Evolutionary conservation across 2,113 vertebrate genomes (phyloP).

Genomic region (Helogale parvula): DNA sequence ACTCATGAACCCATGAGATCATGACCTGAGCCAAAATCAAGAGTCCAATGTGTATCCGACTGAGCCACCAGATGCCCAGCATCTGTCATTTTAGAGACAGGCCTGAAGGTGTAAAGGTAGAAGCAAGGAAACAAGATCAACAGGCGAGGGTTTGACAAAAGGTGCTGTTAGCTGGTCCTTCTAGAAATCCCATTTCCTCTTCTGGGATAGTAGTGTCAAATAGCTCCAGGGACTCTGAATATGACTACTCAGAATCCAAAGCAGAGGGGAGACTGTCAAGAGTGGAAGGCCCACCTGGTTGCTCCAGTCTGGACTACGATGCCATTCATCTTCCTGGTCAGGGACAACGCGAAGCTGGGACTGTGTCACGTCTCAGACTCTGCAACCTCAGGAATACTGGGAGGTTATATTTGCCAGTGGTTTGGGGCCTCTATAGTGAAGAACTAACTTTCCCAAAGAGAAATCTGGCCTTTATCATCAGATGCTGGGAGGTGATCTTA

Average conservation of each 20-base stretch:
- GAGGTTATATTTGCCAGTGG: background rate
- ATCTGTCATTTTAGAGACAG: background rate
- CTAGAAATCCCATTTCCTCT: background rate
- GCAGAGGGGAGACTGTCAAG: background rate
- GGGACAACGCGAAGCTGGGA: background rate
- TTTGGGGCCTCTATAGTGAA: background rate
- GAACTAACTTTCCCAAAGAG: background rate
- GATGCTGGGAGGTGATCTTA: background rate
- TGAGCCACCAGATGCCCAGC: too few relatives aligned
- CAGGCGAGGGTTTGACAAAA: background rate
- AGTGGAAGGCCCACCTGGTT: background rate
- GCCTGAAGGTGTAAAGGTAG: background rate
- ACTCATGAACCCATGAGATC: too few relatives aligned
- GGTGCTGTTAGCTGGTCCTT: background rate
- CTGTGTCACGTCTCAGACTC: background rate
- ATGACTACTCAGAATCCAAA: background rate
- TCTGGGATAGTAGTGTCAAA: background rate
- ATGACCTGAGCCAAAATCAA: too few relatives aligned
- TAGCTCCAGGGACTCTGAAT: background rate
- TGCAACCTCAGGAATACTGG: background rate
- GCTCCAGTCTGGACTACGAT: background rate
- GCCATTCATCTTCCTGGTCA: background rate
- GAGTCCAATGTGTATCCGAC: too few relatives aligned
- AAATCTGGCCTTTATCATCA: background rate
- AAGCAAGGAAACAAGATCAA: background rate